A percentile compares a stretch with the other conserved stretches of the same genome.
phyloP scores from a whole-genome alignment of 2,113 vertebrate genomes.

The Lasiurus cinereus region DNA sequence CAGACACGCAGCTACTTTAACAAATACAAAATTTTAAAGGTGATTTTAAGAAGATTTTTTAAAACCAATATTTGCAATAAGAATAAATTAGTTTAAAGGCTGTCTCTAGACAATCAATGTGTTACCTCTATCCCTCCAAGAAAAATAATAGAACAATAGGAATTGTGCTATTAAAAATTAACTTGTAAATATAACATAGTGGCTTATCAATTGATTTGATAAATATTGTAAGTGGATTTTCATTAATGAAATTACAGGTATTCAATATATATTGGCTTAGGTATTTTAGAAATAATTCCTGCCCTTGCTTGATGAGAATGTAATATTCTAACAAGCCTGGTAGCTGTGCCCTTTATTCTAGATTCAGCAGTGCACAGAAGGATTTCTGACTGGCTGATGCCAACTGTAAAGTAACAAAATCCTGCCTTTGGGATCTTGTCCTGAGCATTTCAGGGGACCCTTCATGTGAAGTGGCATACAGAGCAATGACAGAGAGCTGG shows the following conservation, averaged over 20 bases:
- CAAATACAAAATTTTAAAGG: background rate
- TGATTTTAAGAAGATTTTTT: conserved; percentile 31
- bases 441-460: background rate
- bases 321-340: background rate
- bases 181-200: background rate
- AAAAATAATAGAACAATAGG: background rate
- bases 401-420: background rate
- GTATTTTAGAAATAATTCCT: conserved; percentile 46
- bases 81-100: background rate
- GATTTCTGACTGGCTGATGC: background rate
- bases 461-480: background rate
- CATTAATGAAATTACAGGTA: background rate
- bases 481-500: background rate
- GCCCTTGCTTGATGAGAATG: background rate
- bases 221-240: background rate
- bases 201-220: background rate
- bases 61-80: conserved; percentile 24
- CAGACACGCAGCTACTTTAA: background rate
- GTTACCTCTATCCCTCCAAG: background rate
- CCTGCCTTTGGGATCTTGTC: background rate
- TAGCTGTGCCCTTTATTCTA: background rate
- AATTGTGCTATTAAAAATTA: background rate
- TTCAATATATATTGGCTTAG: background rate
- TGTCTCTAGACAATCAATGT: background rate
- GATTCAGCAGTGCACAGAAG: background rate